A percentile compares a stretch with the other conserved stretches of the same genome.
These are phyloP conservation scores for Setipinna tenuifilis DNA, from an alignment of 2,797 vertebrate species.

Conservation along the genomic window DNA sequence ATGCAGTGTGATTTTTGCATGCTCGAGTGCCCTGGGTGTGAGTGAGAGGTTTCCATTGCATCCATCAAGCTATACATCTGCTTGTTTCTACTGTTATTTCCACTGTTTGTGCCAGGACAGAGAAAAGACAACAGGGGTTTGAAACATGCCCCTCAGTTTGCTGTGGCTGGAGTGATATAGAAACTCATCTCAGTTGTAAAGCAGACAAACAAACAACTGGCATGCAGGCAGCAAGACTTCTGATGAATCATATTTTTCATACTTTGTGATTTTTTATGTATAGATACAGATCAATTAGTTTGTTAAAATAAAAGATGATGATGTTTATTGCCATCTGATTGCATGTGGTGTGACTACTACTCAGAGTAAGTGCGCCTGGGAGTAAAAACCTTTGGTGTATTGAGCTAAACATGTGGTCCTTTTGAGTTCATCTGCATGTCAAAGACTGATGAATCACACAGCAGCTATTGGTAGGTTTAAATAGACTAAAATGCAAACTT, in stretches of 20 bases:
- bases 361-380: background rate
- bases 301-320: background rate
- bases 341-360: background rate
- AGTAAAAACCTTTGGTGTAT: background rate
- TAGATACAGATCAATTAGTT: background rate
- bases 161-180: background rate
- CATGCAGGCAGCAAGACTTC: background rate
- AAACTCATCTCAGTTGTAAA: background rate
- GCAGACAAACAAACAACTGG: background rate
- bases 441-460: background rate
- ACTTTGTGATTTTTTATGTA: background rate
- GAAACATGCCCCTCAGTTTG: background rate
- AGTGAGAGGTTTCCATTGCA: background rate
- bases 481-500: background rate
- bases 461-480: background rate
- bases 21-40: background rate
- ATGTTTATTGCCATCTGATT: background rate
- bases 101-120: background rate
- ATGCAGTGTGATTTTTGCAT: background rate
- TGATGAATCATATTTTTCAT: background rate
- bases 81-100: background rate
- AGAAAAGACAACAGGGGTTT: background rate
- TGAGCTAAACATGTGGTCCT: background rate
- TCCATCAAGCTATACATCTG: background rate
- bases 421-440: background rate